phyloP scores from a whole-genome alignment of 2,888 invertebrate genomes.

The Athripsodes cinereus region DNA sequence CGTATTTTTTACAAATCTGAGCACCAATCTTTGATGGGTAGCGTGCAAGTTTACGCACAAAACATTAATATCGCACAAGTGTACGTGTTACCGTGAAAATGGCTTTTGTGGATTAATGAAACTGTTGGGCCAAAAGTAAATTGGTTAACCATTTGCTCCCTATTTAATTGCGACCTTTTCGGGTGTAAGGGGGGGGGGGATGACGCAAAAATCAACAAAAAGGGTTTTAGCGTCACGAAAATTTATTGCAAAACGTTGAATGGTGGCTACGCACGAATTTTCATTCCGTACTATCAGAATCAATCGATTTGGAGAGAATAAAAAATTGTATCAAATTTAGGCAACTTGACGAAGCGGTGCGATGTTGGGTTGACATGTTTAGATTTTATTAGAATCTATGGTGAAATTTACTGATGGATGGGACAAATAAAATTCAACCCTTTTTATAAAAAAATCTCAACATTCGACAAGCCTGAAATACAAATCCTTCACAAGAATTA shows the following conservation, averaged over 20 bases:
- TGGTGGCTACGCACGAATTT: slow-evolving; percentile 9
- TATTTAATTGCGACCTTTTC: slow-evolving; percentile 16
- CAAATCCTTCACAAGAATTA: too few relatives aligned
- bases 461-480: too few relatives aligned
- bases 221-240: slow-evolving; percentile 3
- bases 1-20: not conserved
- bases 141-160: slow-evolving; percentile 17
- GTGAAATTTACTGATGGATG: too few relatives aligned
- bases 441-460: too few relatives aligned
- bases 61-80: slow-evolving; percentile 9
- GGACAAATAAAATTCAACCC: too few relatives aligned
- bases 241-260: slow-evolving; percentile 8
- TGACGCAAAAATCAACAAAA: slow-evolving; percentile 17
- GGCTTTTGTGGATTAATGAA: slow-evolving; percentile 10
- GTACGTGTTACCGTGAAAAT: slow-evolving; percentile 6
- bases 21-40: not conserved
- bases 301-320: not conserved
- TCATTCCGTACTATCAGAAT: not conserved
- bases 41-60: not conserved
- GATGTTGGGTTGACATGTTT: too few relatives aligned
- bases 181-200: not conserved
- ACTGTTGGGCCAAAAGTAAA: slow-evolving; percentile 13
- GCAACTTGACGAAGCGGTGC: too few relatives aligned
- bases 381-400: too few relatives aligned
- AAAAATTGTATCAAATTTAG: too few relatives aligned